A percentile compares a stretch with the other conserved stretches of the same genome.
Evolutionary conservation across 1,140 invertebrate species (phyloP).

Genomic region (Aphis craccivora): DNA sequence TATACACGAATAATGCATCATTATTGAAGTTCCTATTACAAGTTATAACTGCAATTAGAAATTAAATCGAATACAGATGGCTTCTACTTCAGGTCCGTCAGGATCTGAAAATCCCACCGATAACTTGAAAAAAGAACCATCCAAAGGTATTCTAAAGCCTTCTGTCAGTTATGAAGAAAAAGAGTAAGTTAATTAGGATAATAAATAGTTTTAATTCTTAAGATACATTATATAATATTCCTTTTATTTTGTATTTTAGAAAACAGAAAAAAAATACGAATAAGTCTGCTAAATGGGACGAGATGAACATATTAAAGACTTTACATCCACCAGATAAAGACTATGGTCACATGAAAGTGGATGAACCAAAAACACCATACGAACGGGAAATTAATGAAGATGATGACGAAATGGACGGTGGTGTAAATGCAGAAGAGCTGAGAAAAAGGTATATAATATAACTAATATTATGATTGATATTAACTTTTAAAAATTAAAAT

Average conservation of each 20-base stretch:
- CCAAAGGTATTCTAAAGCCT: constrained; percentile 91
- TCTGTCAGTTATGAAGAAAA: constrained; percentile 86
- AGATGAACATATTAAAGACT: constrained; percentile 99
- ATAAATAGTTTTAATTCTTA: neutral
- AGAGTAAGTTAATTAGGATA: constrained; percentile 66
- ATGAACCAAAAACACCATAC: constrained; percentile 97
- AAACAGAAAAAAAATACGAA: constrained; percentile 63
- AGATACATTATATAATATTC: neutral
- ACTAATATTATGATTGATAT: neutral
- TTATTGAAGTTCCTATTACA: constrained; percentile 20
- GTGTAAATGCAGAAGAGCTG: constrained; percentile 78
- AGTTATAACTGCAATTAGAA: neutral
- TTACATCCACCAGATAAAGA: constrained; percentile 98
- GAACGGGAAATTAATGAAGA: constrained; percentile 77
- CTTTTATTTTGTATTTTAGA: constrained; percentile 1
- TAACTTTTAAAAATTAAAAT: neutral
- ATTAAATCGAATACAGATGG: constrained; percentile 33
- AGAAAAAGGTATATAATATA: constrained; percentile 72
- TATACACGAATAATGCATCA: neutral
- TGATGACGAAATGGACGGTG: constrained; percentile 73
- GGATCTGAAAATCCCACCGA: constrained; percentile 63
- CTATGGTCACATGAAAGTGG: constrained; percentile 99
- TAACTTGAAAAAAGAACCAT: constrained; percentile 75
- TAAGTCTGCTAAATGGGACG: constrained; percentile 95
- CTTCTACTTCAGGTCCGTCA: constrained; percentile 29